A percentile compares a stretch with the other conserved stretches of the same genome.
Evolutionary conservation across 2,797 vertebrate genomes (phyloP).

Genomic region (Clamator glandarius): DNA sequence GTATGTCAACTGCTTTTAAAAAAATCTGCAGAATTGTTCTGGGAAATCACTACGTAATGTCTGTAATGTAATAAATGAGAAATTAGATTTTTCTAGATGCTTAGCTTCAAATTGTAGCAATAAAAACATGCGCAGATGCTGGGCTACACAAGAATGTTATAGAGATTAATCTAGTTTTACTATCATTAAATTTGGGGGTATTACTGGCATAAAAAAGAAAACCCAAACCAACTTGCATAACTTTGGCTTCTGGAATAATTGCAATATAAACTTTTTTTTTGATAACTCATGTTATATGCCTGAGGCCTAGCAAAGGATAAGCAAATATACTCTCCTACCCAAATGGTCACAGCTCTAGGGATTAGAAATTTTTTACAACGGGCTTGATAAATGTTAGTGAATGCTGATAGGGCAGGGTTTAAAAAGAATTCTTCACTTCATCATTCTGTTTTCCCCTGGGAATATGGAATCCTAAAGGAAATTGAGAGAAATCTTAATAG

Average conservation of each 20-base stretch:
- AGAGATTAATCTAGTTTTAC: background rate
- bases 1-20: background rate
- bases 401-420: background rate
- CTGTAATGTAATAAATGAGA: background rate
- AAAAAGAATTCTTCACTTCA: background rate
- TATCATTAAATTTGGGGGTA: background rate
- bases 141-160: background rate
- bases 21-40: background rate
- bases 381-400: background rate
- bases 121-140: background rate
- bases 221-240: background rate
- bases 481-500: background rate
- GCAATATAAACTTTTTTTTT: background rate
- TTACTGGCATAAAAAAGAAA: background rate
- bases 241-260: background rate
- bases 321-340: background rate
- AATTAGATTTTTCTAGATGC: background rate
- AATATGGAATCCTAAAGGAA: background rate
- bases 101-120: background rate
- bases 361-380: background rate
- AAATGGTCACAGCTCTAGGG: background rate
- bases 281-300: background rate
- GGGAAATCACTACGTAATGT: background rate
- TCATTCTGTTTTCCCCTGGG: background rate
- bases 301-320: background rate